Evolutionary conservation across 2,797 vertebrate genomes (phyloP), one percentile per base, ranked within the genome.

Genomic region (Takifugu ocellatus): DNA sequence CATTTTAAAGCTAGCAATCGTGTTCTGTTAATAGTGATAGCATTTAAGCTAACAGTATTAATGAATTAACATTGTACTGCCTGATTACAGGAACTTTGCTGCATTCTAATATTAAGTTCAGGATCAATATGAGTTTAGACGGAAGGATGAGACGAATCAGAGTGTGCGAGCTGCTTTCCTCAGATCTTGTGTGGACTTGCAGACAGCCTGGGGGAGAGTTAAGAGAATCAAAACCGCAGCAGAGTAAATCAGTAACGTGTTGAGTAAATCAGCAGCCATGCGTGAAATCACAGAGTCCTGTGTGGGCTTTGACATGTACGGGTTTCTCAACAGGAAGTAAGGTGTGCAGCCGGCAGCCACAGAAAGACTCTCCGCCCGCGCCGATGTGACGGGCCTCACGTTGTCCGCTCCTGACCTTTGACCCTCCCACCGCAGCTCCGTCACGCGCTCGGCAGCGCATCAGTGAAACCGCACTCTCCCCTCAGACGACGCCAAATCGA

Each of bases 271-370:
- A 17, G 56, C 14, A 25, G 10, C 15, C n/a, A 12, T n/a, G 46
- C 1, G 0, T 49, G 2, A 74, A 79, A 83, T 83, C 70, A 57
- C 58, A 66, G 68, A 25, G 17, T 27, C 42, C 50, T 69, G 62
- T 52, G 67, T 69, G 59, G 61, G 52, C 59, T 72, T 55, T 64
- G 61, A 63, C 66, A 61, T 42, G 54, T 51, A 49, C 3, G n/a
- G 50, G 69, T 78, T 77, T 71, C 74, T 53, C 69, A 87, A 84
- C 81, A 87, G 87, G 86, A 88, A 83, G 60, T 14, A 57, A 68
- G 76, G 77, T 61, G 73, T 74, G 78, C 73, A 75, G 69, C 54
- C 26, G 57, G 63, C 61, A 75, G 61, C 56, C 55, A 51, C 69
- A 56, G 82, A 79, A 73, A 64, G 29, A 65, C 61, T 52, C 61